A percentile compares a stretch with the other conserved stretches of the same genome.
These are phyloP conservation scores for Mycteria americana DNA, from an alignment of 2,797 vertebrate species.

Conservation along the genomic window DNA sequence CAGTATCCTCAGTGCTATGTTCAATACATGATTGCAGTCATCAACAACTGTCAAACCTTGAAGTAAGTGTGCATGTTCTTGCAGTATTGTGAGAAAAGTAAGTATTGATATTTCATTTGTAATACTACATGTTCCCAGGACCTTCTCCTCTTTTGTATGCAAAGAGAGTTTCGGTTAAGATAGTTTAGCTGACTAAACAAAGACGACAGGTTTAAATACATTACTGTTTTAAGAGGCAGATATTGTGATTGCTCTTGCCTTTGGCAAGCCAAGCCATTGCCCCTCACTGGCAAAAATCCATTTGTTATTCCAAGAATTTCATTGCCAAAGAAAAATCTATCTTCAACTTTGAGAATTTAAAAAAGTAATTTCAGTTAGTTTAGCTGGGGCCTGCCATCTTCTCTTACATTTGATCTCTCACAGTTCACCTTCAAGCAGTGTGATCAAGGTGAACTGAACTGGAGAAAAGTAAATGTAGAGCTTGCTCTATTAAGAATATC, in stretches of 20 bases:
- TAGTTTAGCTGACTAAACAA: not conserved
- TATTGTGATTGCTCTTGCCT: not conserved
- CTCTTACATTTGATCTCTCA: not conserved
- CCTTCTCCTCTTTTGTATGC: not conserved
- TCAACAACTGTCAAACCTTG: conserved; percentile 98
- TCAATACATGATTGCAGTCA: conserved; percentile 94
- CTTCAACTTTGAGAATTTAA: not conserved
- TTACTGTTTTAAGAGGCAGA: not conserved
- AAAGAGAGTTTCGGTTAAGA: not conserved
- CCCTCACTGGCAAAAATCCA: not conserved
- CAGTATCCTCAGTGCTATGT: conserved; percentile 92
- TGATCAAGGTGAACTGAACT: not conserved
- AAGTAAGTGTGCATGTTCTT: conserved; percentile 77
- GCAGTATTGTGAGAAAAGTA: not conserved
- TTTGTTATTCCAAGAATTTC: not conserved
- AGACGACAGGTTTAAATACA: not conserved
- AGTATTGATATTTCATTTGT: not conserved
- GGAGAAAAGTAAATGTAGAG: not conserved
- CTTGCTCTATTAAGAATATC: not conserved
- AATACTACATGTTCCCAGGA: not conserved
- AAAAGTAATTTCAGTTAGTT: not conserved
- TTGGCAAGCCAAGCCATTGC: not conserved
- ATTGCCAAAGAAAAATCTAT: not conserved
- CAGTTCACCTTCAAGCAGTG: not conserved
- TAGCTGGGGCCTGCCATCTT: not conserved